Conservation (phyloP, 2,888 invertebrate genomes). For the Morpho helenor region DNA sequence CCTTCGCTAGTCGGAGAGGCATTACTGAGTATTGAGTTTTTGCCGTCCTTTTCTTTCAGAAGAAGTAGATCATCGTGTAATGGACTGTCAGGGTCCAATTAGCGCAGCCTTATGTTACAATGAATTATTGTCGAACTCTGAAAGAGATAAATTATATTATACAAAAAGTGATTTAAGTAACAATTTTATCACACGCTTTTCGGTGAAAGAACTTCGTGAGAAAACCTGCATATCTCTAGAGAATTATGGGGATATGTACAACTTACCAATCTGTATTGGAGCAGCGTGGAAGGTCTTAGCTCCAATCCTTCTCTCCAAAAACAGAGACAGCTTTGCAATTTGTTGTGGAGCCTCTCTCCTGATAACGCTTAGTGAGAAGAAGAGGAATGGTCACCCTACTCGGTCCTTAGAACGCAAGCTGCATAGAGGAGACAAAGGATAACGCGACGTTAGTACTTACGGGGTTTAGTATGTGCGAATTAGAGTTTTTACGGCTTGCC, state of each 20-base stretch:
- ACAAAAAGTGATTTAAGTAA: too few relatives aligned
- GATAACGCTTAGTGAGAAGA: too few relatives aligned
- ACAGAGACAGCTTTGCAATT: too few relatives aligned
- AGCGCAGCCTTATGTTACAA: conserved; percentile 97
- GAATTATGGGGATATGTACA: too few relatives aligned
- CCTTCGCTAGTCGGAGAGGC: too few relatives aligned
- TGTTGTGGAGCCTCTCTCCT: too few relatives aligned
- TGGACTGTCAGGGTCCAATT: conserved; percentile 98
- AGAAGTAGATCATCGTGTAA: conserved; percentile 95
- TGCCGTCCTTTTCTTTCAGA: conserved; percentile 96
- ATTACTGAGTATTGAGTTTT: conserved; percentile 89
- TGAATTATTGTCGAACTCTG: conserved; percentile 98
- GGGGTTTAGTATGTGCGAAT: not conserved
- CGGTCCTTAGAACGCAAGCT: conserved; percentile 18
- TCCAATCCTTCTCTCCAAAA: too few relatives aligned
- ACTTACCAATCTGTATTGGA: too few relatives aligned
- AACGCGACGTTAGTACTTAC: conserved; percentile 1
- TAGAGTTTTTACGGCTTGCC: conserved; percentile 4
- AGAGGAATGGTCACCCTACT: not conserved
- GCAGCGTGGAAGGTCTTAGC: too few relatives aligned
- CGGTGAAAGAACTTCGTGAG: too few relatives aligned
- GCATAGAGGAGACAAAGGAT: conserved; percentile 11
- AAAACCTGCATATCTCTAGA: too few relatives aligned
- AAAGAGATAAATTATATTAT: conserved; percentile 12
- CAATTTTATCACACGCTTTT: too few relatives aligned